phyloP scores from a whole-genome alignment of 2,113 vertebrate genomes.

The Empidonax traillii region DNA sequence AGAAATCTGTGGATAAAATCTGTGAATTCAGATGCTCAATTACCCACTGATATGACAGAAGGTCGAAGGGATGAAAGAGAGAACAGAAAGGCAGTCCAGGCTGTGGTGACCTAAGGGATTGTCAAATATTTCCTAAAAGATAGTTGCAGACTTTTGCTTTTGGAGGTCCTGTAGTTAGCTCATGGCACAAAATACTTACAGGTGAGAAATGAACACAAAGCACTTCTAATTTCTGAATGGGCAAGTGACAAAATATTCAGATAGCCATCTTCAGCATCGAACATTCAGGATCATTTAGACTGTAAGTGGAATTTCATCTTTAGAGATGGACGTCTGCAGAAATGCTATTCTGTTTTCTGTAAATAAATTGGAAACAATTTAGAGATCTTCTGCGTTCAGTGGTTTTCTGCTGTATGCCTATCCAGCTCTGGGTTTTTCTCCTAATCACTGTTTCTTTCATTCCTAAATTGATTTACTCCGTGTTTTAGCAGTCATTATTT shows the following conservation, averaged over 20 bases:
- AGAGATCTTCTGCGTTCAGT: background rate
- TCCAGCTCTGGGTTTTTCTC: background rate
- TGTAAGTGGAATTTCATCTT: background rate
- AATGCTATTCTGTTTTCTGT: background rate
- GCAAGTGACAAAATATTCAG: background rate
- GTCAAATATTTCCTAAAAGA: background rate
- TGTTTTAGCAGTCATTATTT: background rate
- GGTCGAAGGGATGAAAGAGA: background rate
- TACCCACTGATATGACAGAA: background rate
- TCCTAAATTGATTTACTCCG: background rate
- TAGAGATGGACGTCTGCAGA: background rate
- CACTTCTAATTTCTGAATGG: background rate
- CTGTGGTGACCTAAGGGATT: background rate
- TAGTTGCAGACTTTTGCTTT: background rate
- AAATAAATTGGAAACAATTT: background rate
- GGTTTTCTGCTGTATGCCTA: background rate
- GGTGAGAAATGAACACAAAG: background rate
- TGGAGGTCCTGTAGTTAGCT: background rate
- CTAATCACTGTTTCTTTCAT: background rate
- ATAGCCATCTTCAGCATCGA: background rate
- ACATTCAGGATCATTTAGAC: background rate
- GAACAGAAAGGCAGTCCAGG: background rate
- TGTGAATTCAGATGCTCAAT: background rate
- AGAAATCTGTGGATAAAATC: background rate
- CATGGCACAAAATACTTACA: background rate